phyloP scores from a whole-genome alignment of 1,140 invertebrate genomes.

The Hypothenemus hampei region DNA sequence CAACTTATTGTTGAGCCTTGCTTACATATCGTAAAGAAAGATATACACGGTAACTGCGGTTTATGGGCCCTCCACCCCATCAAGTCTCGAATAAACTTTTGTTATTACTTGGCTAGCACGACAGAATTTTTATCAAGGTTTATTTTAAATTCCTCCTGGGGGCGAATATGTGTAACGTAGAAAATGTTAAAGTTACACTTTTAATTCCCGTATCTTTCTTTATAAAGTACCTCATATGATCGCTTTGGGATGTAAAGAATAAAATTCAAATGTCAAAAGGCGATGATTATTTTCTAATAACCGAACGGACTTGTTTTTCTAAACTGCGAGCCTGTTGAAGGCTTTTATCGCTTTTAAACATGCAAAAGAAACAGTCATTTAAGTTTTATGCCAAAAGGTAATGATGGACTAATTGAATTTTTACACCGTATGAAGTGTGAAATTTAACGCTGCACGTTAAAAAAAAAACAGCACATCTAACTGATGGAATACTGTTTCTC shows the following conservation, averaged over 20 bases:
- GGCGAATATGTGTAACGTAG: constrained; percentile 16
- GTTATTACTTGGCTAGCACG: constrained; percentile 20
- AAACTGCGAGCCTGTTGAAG: no score
- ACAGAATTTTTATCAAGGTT: constrained; percentile 25
- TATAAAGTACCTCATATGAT: no score
- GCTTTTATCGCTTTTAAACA: no score
- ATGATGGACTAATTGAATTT: constrained; percentile 17
- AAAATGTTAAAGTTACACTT: constrained; percentile 18
- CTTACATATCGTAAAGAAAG: constrained; percentile 37
- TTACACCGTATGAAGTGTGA: constrained; percentile 11
- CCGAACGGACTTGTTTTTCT: no score
- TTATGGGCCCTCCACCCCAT: constrained; percentile 26
- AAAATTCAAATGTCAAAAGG: no score
- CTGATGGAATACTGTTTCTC: no score
- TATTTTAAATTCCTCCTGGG: constrained; percentile 19
- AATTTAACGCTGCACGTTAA: constrained; percentile 8
- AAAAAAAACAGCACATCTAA: no score
- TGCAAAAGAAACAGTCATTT: constrained; percentile 10
- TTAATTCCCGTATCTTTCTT: constrained; percentile 21
- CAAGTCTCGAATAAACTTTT: constrained; percentile 24
- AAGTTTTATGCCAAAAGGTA: constrained; percentile 15
- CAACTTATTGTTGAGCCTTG: constrained; percentile 37
- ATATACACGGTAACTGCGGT: constrained; percentile 26
- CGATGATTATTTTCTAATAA: no score
- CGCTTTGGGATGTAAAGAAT: no score